Evolutionary conservation across 2,888 invertebrate species (phyloP).

Genomic region (Synanthedon andrenaeformis): DNA sequence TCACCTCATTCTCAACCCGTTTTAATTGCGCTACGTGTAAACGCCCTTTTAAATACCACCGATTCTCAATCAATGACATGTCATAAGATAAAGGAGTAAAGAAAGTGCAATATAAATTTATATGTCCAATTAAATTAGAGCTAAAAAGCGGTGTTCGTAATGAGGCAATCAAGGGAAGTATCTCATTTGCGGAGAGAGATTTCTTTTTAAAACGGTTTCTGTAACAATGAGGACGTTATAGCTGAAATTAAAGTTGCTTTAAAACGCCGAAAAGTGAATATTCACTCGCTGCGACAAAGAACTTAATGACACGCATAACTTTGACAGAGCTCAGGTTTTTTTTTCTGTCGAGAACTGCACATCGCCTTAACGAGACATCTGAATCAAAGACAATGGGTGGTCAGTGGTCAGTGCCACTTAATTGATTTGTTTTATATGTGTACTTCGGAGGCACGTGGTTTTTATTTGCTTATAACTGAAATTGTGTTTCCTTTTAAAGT

Average conservation of each 20-base stretch:
- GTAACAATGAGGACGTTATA: slow-evolving; percentile 35
- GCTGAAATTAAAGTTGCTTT: slow-evolving; percentile 52
- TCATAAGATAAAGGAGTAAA: slow-evolving; percentile 19
- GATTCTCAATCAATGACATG: slow-evolving; percentile 20
- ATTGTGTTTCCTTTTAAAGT: slow-evolving; percentile 3
- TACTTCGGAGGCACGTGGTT: slow-evolving; percentile 4
- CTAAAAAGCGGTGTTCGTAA: slow-evolving; percentile 31
- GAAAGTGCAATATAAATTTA: slow-evolving; percentile 37
- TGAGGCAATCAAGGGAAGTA: slow-evolving; percentile 41
- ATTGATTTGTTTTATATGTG: slow-evolving; percentile 38
- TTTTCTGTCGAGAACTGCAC: slow-evolving; percentile 12
- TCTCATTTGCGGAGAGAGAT: slow-evolving; percentile 21
- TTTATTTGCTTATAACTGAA: slow-evolving; percentile 1
- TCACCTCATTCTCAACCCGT: slow-evolving; percentile 28
- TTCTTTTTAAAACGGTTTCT: slow-evolving; percentile 24
- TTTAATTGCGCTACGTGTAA: slow-evolving; percentile 36
- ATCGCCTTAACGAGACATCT: slow-evolving; percentile 47
- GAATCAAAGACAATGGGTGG: slow-evolving; percentile 54
- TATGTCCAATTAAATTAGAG: slow-evolving; percentile 53
- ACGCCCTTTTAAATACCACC: slow-evolving; percentile 26
- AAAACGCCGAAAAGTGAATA: slow-evolving; percentile 39
- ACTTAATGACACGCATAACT: slow-evolving; percentile 51
- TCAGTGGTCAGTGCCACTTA: slow-evolving; percentile 32
- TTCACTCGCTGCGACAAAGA: slow-evolving; percentile 26
- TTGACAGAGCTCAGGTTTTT: slow-evolving; percentile 38